A percentile compares a stretch with the other conserved stretches of the same genome.
Conservation (phyloP, 2,888 invertebrate species). For the Agrochola lychnidis region DNA sequence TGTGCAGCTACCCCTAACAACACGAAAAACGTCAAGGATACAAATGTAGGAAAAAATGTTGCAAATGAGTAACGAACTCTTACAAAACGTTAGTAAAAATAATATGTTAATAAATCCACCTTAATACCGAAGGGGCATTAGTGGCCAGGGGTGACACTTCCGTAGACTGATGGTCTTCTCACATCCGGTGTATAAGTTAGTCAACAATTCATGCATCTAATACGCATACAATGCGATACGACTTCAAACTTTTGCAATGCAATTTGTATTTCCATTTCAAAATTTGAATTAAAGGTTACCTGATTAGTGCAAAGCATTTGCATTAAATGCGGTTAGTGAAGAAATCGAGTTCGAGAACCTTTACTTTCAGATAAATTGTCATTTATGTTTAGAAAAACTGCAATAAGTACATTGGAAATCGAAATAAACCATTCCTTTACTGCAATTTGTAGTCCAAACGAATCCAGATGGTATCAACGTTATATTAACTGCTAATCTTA, state of each 20-base stretch:
- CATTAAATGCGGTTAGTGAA: constrained; percentile 22
- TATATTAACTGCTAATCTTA: background rate
- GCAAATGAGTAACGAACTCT: constrained; percentile 59
- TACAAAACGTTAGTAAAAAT: constrained; percentile 44
- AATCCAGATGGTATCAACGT: constrained; percentile 4
- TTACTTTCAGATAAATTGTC: background rate
- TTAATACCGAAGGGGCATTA: constrained; percentile 58
- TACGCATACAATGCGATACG: constrained; percentile 34
- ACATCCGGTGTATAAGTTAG: constrained; percentile 65
- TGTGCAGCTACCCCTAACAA: constrained; percentile 81
- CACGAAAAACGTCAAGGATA: constrained; percentile 66
- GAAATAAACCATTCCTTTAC: background rate
- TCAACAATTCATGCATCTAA: constrained; percentile 36
- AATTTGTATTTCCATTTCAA: constrained; percentile 41
- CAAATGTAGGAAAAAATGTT: constrained; percentile 65
- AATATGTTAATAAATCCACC: constrained; percentile 55
- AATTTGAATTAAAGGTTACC: constrained; percentile 10
- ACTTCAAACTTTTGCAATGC: constrained; percentile 42
- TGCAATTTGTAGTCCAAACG: background rate
- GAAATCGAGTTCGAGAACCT: constrained; percentile 23
- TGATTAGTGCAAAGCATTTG: constrained; percentile 28
- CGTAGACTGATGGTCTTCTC: constrained; percentile 67
- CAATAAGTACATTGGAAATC: background rate
- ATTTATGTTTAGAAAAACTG: background rate
- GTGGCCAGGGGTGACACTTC: constrained; percentile 69